Conservation (phyloP, 2,113 vertebrate species). For the Oreochromis spilurus region DNA sequence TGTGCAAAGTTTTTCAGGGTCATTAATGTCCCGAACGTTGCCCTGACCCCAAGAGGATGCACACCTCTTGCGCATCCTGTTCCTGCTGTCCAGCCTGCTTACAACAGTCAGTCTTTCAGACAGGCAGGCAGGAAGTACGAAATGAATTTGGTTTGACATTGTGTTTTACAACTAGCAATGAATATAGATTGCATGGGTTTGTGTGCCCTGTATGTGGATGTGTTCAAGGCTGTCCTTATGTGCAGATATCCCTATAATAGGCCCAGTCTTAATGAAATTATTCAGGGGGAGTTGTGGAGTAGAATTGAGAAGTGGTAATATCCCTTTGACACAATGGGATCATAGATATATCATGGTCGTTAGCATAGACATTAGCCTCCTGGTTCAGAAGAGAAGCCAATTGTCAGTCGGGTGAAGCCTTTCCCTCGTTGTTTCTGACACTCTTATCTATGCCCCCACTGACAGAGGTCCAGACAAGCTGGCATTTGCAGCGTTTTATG, state of each 20-base stretch:
- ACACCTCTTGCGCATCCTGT: slow-evolving; percentile 11
- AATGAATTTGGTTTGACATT: not conserved
- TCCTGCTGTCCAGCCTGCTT: not conserved
- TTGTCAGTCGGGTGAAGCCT: slow-evolving; percentile 28
- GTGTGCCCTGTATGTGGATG: not conserved
- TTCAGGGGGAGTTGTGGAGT: slow-evolving; percentile 7
- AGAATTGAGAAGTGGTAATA: slow-evolving; percentile 51
- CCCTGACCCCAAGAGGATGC: slow-evolving; percentile 25
- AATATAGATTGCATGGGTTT: not conserved
- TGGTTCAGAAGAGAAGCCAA: slow-evolving; percentile 11
- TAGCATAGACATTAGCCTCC: slow-evolving; percentile 65
- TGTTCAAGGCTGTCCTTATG: not conserved
- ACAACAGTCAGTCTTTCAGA: slow-evolving; percentile 17
- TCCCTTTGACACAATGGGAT: slow-evolving; percentile 72
- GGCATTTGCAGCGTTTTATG: not conserved
- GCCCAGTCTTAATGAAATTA: slow-evolving; percentile 59
- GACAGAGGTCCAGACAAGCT: not conserved
- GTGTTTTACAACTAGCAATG: not conserved
- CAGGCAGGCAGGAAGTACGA: slow-evolving; percentile 4
- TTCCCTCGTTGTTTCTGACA: slow-evolving; percentile 4
- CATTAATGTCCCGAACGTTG: slow-evolving; percentile 47
- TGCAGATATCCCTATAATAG: slow-evolving; percentile 58
- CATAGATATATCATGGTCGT: slow-evolving; percentile 63
- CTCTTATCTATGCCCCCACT: not conserved
- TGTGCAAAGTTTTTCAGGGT: slow-evolving; percentile 4